These are phyloP conservation scores for Trypoxylon attenuatum DNA, from an alignment of 2,888 invertebrate species.

Conservation along the genomic window DNA sequence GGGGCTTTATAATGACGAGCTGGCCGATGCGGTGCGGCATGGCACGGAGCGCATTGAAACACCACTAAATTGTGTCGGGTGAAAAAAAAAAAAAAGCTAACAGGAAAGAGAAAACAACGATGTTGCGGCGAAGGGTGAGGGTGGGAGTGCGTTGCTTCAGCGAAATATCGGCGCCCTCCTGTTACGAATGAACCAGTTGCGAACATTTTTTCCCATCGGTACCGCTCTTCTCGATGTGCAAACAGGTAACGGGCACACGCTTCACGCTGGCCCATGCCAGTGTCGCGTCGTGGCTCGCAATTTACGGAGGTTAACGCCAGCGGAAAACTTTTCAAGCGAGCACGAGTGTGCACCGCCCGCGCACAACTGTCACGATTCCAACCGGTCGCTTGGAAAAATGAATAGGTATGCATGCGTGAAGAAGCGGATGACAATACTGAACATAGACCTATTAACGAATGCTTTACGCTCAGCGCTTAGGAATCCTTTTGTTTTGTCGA, in stretches of 20 bases:
- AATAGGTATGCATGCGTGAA: too few species aligned
- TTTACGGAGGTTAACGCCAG: slow-evolving; percentile 8
- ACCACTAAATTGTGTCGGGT: slow-evolving; percentile 34
- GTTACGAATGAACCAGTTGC: slow-evolving; percentile 38
- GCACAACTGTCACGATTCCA: too few species aligned
- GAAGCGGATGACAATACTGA: too few species aligned
- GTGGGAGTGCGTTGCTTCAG: slow-evolving; percentile 12
- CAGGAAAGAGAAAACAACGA: slow-evolving; percentile 3
- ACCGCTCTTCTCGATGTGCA: slow-evolving; percentile 19
- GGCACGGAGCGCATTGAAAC: slow-evolving; percentile 22
- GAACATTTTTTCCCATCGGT: slow-evolving; percentile 35
- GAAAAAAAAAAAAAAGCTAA: slow-evolving; percentile 16
- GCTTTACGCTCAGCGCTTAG: too few species aligned
- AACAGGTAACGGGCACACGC: slow-evolving; percentile 24
- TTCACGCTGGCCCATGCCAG: slow-evolving; percentile 5
- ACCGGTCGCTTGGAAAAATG: too few species aligned
- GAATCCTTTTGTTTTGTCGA: too few species aligned
- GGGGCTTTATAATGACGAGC: slow-evolving; percentile 40
- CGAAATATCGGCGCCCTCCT: slow-evolving; percentile 46
- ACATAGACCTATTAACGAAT: too few species aligned
- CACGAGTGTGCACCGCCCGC: too few species aligned
- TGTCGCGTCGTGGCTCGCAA: slow-evolving; percentile 1
- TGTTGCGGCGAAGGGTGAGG: slow-evolving; percentile 7
- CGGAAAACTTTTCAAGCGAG: neutral
- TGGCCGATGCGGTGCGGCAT: too few species aligned